Percentiles rank a stretch among this genome's conserved stretches.
Conservation (phyloP, 2,888 invertebrate species). For the Cephus spinipes region DNA sequence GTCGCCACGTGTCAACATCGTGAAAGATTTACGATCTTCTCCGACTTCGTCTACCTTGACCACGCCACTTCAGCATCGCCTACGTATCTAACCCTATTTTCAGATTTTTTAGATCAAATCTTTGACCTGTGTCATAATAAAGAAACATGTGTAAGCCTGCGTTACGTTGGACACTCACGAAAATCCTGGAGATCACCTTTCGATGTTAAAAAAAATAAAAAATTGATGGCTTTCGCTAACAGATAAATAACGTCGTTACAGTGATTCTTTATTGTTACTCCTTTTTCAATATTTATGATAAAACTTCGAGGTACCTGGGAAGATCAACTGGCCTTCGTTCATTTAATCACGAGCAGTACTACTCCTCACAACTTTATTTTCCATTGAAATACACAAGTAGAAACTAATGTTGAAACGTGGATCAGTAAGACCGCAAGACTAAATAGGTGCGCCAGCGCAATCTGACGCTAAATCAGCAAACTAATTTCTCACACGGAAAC, state of each 20-base stretch:
- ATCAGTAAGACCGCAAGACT: background rate
- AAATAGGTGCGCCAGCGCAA: background rate
- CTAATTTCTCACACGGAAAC: background rate
- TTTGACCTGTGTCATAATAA: background rate
- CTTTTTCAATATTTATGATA: background rate
- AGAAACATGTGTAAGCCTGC: background rate
- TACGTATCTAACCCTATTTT: background rate
- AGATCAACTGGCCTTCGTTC: background rate
- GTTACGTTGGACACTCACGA: background rate
- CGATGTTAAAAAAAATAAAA: background rate
- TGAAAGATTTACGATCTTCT: background rate
- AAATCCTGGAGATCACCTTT: background rate
- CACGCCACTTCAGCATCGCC: background rate
- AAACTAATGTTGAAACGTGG: background rate
- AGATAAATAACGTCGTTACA: background rate
- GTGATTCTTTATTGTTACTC: background rate
- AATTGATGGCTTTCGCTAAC: background rate
- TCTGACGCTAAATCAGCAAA: background rate
- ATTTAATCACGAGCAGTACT: background rate
- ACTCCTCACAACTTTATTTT: background rate
- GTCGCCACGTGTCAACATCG: too few species aligned
- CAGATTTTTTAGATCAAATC: background rate
- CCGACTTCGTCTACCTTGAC: background rate
- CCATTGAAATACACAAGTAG: background rate
- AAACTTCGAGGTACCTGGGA: background rate